phyloP scores from a whole-genome alignment of 2,888 invertebrate genomes.

The Biston betularia region DNA sequence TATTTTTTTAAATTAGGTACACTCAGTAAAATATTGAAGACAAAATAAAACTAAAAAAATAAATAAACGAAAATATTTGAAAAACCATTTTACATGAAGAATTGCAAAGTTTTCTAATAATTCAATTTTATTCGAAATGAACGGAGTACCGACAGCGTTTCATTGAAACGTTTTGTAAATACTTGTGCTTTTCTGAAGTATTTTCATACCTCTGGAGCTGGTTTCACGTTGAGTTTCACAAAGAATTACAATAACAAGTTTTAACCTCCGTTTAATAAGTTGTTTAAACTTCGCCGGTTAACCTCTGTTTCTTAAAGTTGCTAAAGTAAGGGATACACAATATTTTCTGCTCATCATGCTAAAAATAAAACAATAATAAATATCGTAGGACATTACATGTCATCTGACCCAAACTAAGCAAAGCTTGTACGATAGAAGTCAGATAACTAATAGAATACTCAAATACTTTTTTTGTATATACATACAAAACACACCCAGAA shows the following conservation, averaged over 20 bases:
- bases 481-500: too few species aligned
- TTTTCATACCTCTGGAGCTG: constrained; percentile 32
- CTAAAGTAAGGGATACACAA: not conserved
- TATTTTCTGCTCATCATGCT: too few species aligned
- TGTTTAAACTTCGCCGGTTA: constrained; percentile 38
- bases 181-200: constrained; percentile 16
- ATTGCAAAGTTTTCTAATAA: constrained; percentile 5
- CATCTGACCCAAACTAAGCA: too few species aligned
- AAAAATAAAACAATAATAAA: too few species aligned
- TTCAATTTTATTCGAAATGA: constrained; percentile 6
- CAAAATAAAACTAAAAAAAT: not conserved
- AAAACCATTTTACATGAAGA: not conserved
- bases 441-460: too few species aligned
- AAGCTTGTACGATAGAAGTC: too few species aligned
- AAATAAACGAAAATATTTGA: not conserved
- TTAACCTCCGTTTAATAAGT: constrained; percentile 49
- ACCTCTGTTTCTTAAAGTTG: constrained; percentile 18
- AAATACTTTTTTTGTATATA: too few species aligned
- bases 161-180: constrained; percentile 22
- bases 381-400: too few species aligned
- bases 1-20: too few species aligned
- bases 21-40: not conserved
- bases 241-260: constrained; percentile 51
- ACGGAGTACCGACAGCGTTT: constrained; percentile 3
- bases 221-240: constrained; percentile 42